Conservation (phyloP, 2,797 vertebrate genomes). For the Tachyglossus aculeatus region DNA sequence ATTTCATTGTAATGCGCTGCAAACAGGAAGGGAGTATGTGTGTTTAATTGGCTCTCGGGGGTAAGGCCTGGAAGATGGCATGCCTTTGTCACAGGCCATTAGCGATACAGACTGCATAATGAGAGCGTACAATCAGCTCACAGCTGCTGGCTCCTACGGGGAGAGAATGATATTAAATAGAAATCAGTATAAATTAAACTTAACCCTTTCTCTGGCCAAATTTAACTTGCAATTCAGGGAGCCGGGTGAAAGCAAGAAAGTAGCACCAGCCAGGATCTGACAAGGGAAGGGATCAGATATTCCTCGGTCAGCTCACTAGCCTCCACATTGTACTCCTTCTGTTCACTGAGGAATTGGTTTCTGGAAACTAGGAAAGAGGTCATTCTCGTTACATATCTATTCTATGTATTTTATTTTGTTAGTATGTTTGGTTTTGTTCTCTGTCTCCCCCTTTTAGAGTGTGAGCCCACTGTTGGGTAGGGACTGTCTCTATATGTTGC, state of each 20-base stretch:
- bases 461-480: no score
- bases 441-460: no score
- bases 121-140: constrained; percentile 89
- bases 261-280: neutral
- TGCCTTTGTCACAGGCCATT: constrained; percentile 96
- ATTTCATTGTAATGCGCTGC: constrained; percentile 75
- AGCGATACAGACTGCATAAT: constrained; percentile 89
- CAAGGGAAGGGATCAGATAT: neutral
- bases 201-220: constrained; percentile 68
- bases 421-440: no score
- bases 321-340: neutral
- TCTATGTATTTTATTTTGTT: no score
- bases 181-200: constrained; percentile 75
- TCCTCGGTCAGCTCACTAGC: neutral
- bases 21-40: constrained; percentile 80
- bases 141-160: constrained; percentile 81
- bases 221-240: constrained; percentile 1
- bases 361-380: neutral
- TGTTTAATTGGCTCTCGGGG: constrained; percentile 93
- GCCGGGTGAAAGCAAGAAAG: neutral
- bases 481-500: no score
- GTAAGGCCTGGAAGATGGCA: constrained; percentile 86
- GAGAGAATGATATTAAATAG: constrained; percentile 75
- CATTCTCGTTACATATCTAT: no score
- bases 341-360: neutral